A percentile compares a stretch with the other conserved stretches of the same genome.
Conservation (phyloP, 2,797 vertebrate genomes). For the Labroides dimidiatus region DNA sequence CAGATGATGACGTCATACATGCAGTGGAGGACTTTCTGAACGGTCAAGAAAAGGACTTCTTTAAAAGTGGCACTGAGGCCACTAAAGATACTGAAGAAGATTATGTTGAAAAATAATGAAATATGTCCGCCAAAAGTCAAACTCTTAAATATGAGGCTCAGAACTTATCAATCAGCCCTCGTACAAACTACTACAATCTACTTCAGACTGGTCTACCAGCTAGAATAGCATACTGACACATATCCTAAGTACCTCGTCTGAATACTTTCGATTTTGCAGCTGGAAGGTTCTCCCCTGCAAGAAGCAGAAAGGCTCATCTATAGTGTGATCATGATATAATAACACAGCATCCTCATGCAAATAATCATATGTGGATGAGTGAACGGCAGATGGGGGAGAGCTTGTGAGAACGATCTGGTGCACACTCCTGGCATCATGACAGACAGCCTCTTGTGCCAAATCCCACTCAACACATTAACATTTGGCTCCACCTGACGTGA, state of each 20-base stretch:
- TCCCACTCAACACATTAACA: constrained; percentile 52
- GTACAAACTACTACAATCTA: no score
- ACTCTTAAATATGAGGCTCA: no score
- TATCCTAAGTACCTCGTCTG: constrained; percentile 46
- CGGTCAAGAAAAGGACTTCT: no score
- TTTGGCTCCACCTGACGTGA: constrained; percentile 55
- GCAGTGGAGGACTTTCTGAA: no score
- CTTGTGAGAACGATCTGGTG: constrained; percentile 24
- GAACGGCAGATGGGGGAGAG: constrained; percentile 34
- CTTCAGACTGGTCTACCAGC: not conserved
- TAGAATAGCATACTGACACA: not conserved
- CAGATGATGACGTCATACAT: no score
- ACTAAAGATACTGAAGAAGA: no score
- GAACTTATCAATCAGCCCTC: no score
- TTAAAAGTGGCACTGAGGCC: no score
- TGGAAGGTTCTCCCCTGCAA: constrained; percentile 34
- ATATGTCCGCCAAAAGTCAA: no score
- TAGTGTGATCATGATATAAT: constrained; percentile 1
- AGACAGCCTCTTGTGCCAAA: constrained; percentile 25
- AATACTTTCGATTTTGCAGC: constrained; percentile 24
- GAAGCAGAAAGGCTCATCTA: constrained; percentile 17
- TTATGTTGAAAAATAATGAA: no score
- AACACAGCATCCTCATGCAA: constrained; percentile 9
- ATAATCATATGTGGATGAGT: constrained; percentile 24
- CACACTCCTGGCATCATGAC: constrained; percentile 44